Evolutionary conservation across 2,797 vertebrate genomes (phyloP), one percentile per base, ranked within the genome.

Genomic region (Crax fasciolata): DNA sequence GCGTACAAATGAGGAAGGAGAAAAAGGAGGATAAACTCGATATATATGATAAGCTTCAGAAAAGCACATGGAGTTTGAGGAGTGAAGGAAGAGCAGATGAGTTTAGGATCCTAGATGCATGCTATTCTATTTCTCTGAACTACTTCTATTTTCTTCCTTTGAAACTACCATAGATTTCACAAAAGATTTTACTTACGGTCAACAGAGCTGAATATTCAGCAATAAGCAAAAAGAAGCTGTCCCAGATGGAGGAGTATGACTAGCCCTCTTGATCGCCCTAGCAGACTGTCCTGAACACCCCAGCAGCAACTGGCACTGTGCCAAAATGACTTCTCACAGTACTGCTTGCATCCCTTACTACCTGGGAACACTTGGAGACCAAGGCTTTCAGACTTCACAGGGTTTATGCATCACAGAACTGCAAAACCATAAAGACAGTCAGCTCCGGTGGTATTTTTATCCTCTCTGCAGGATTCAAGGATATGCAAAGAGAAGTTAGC

Each of bases 391-490:
- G 57, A 80, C 77, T 88, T 93, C 62, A 44, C 10, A 38, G 51
- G n/a, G 35, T 93, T 94, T 90, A 57, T 75, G 58, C 15, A 35
- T 72, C 71, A 71, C 46, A 72, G 67, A 90, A 79, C 51, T 76
- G 14, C 43, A 86, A 78, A 92, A 81, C 44, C 25, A 39, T 63
- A 72, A 82, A 90, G 66, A 55, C 24, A 67, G 62, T 54, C 75
- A 90, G 59, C 57, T 89, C 78, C 74, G 87, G 59, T 70, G 46
- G 70, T 92, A 95, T 94, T 90, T 96, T 91, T 90, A 76, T 87
- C 76, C 11, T 72, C 84, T 86, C 84, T 76, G 73, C 74, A 81
- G 70, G 54, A 93, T 91, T 93, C 76, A 94, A 95, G 62, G 51
- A 48, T 94, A 92, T 79, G 76, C 58, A 76, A 89, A 91, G 66